A percentile compares a stretch with the other conserved stretches of the same genome.
These are phyloP conservation scores for Aptenodytes forsteri DNA, from an alignment of 2,113 vertebrate genomes.

Conservation along the genomic window DNA sequence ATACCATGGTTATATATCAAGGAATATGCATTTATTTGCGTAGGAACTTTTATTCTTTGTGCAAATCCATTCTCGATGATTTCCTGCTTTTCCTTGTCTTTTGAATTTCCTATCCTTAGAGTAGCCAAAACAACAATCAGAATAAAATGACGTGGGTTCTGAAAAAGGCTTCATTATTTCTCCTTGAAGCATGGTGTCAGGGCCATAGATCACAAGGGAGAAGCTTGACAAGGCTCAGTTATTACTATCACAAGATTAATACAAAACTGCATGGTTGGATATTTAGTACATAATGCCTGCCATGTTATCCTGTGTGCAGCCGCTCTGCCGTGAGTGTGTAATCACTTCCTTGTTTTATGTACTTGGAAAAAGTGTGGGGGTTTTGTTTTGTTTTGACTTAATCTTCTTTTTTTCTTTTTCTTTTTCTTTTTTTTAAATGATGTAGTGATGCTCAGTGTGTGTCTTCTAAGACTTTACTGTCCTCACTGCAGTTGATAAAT, in stretches of 20 bases:
- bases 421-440: neutral
- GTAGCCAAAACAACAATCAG: constrained; percentile 9
- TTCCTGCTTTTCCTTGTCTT: neutral
- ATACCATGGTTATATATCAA: neutral
- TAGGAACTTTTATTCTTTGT: neutral
- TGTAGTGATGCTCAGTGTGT: neutral
- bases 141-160: constrained; percentile 12
- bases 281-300: constrained; percentile 23
- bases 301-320: neutral
- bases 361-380: neutral
- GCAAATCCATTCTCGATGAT: neutral
- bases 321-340: fast-evolving
- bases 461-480: neutral
- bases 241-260: constrained; percentile 69
- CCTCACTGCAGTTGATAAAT: neutral
- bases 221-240: constrained; percentile 61
- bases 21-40: neutral
- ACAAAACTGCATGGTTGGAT: constrained; percentile 33
- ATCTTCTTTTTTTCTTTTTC: neutral
- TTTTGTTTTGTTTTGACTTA: neutral
- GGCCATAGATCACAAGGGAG: constrained; percentile 60
- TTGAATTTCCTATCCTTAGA: neutral
- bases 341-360: neutral
- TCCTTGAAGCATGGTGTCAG: constrained; percentile 48
- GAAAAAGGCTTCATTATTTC: constrained; percentile 65